phyloP scores from a whole-genome alignment of 2,113 vertebrate species.

The Aspiorhynchus laticeps region DNA sequence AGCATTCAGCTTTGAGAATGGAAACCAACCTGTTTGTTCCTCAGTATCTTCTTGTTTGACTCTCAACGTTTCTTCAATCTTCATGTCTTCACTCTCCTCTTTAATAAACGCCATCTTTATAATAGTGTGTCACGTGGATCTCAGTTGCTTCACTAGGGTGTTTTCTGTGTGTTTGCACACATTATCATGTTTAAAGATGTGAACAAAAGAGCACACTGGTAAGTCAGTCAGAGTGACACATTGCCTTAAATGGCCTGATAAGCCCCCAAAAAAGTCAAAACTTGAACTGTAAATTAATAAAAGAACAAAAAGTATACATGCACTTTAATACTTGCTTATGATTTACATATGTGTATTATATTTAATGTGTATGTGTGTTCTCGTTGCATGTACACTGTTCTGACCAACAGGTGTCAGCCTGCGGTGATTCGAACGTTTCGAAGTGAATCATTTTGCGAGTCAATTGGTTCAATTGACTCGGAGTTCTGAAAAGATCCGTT shows the following conservation, averaged over 20 bases:
- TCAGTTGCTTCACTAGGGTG: neutral
- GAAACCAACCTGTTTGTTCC: neutral
- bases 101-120: neutral
- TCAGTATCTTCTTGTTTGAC: neutral
- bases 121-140: neutral
- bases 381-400: neutral
- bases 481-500: neutral
- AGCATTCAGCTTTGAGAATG: neutral
- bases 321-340: neutral
- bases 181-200: neutral
- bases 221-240: neutral
- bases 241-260: neutral
- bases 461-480: neutral
- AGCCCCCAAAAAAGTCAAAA: neutral
- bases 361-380: neutral
- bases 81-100: neutral
- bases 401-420: neutral
- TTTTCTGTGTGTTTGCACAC: neutral
- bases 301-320: neutral
- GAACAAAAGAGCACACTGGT: neutral
- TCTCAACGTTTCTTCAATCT: neutral
- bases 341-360: neutral
- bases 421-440: neutral
- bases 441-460: neutral
- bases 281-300: neutral